These are phyloP conservation scores for Oryzias celebensis DNA, from an alignment of 2,113 vertebrate genomes.

Conservation along the genomic window DNA sequence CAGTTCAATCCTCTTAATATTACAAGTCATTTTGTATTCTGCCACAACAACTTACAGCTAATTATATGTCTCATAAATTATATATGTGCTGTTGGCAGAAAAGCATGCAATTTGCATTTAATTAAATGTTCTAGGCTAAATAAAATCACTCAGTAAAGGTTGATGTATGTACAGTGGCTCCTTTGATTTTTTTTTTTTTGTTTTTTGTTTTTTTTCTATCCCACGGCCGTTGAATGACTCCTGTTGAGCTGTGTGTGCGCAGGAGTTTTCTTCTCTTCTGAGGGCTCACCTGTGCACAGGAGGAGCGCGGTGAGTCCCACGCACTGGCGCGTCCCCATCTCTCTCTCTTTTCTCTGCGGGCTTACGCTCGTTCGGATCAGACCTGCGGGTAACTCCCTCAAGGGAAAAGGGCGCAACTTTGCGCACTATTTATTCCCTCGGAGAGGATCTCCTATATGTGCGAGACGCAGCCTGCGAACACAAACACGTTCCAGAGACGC, in stretches of 20 bases:
- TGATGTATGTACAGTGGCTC: conserved; percentile 39
- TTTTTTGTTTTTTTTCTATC: conserved; percentile 2
- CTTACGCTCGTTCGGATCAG: conserved; percentile 36
- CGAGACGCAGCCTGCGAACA: conserved; percentile 46
- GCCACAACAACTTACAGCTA: conserved; percentile 70
- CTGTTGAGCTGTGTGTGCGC: no score
- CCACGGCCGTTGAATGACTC: no score
- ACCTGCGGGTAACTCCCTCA: conserved; percentile 41
- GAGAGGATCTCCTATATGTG: conserved; percentile 51
- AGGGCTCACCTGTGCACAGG: conserved; percentile 73
- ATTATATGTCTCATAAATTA: conserved; percentile 68
- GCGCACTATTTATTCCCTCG: conserved; percentile 48
- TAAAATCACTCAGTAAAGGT: conserved; percentile 35
- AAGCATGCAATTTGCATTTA: conserved; percentile 59
- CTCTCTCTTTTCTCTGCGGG: conserved; percentile 29
- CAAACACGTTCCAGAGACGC: conserved; percentile 12
- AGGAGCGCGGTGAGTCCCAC: conserved; percentile 62
- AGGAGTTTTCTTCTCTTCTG: no score
- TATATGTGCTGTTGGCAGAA: conserved; percentile 51
- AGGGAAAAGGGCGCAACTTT: conserved; percentile 42
- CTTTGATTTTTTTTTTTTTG: conserved; percentile 26
- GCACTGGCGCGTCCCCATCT: conserved; percentile 52
- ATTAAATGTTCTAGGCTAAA: conserved; percentile 41
- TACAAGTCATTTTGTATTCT: conserved; percentile 67
- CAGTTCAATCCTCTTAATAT: conserved; percentile 64